These are phyloP conservation scores for Helicoverpa zea DNA, from an alignment of 1,140 invertebrate genomes.

Conservation along the genomic window DNA sequence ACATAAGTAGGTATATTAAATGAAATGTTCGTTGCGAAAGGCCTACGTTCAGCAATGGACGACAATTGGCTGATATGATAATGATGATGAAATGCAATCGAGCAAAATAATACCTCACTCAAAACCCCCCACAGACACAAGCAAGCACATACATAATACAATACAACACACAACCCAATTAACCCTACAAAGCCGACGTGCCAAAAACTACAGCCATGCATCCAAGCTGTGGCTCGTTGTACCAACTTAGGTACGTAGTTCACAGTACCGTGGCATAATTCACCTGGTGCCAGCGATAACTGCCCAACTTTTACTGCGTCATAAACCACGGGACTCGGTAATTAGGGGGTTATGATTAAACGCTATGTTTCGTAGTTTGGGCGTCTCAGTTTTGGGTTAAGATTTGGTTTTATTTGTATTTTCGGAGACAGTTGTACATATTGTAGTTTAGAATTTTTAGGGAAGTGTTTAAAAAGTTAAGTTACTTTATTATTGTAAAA, in stretches of 20 bases:
- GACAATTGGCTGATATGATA: too few species aligned
- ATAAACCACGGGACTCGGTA: background rate
- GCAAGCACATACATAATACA: background rate
- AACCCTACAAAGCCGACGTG: conserved; percentile 16
- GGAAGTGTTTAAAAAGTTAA: too few species aligned
- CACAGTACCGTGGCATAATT: conserved; percentile 9
- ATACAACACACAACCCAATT: background rate
- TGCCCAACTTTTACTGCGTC: conserved; percentile 32
- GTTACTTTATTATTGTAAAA: too few species aligned
- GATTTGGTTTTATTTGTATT: background rate
- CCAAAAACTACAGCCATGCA: conserved; percentile 26
- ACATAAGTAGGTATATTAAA: too few species aligned
- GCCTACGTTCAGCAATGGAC: too few species aligned
- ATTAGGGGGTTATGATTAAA: conserved; percentile 30
- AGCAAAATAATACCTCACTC: too few species aligned
- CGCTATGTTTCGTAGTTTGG: background rate
- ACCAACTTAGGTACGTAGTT: background rate
- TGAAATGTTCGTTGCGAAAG: too few species aligned
- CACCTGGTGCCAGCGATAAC: conserved; percentile 28
- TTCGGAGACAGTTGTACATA: too few species aligned
- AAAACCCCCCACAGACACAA: too few species aligned
- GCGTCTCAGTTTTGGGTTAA: background rate
- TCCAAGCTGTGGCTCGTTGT: conserved; percentile 35
- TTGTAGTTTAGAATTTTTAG: too few species aligned
- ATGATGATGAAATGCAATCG: too few species aligned